These are phyloP conservation scores for Phalanger gymnotis DNA, from an alignment of 2,797 vertebrate species.

Conservation along the genomic window DNA sequence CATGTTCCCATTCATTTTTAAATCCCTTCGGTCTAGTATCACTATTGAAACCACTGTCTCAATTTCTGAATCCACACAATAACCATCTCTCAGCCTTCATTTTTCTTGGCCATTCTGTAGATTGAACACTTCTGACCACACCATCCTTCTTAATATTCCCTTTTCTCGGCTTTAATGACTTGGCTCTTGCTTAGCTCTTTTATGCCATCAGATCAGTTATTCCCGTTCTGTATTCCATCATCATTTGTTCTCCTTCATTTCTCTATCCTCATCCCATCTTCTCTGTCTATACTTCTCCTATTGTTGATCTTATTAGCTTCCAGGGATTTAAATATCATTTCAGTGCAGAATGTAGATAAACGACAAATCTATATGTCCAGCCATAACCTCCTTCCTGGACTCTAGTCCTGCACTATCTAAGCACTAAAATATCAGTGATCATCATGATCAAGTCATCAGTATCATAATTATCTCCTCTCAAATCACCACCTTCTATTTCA, in stretches of 20 bases:
- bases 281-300: not conserved
- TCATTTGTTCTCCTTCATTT: not conserved
- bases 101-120: not conserved
- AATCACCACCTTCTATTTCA: not conserved
- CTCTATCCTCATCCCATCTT: not conserved
- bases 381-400: not conserved
- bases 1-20: not conserved
- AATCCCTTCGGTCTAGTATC: not conserved
- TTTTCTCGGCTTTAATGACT: not conserved
- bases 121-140: not conserved
- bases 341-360: not conserved
- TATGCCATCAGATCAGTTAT: not conserved
- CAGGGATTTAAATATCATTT: not conserved
- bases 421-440: not conserved
- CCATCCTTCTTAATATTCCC: not conserved
- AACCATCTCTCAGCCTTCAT: not conserved
- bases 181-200: not conserved
- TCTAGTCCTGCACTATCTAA: not conserved
- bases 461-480: not conserved
- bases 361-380: not conserved
- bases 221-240: not conserved
- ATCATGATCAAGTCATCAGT: not conserved
- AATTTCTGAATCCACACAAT: not conserved
- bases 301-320: not conserved
- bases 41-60: not conserved